Conservation (phyloP, 1,140 invertebrate species). For the Chymomyza costata region DNA sequence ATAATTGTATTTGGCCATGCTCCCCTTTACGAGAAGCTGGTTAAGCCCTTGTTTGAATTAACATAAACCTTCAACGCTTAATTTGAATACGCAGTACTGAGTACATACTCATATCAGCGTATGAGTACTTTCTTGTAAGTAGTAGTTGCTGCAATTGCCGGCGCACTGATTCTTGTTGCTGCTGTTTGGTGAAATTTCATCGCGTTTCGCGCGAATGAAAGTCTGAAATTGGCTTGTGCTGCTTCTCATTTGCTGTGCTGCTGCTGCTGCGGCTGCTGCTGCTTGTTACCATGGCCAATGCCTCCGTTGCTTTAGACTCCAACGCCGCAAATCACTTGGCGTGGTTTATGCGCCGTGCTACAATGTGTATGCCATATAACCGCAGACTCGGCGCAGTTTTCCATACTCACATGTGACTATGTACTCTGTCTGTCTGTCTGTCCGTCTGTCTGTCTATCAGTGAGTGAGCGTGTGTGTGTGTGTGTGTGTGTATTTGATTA, state of each 20-base stretch:
- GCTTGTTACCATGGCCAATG: constrained; percentile 11
- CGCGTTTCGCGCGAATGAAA: constrained; percentile 73
- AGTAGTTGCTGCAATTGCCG: not conserved
- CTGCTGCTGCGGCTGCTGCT: constrained; percentile 15
- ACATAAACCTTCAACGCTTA: constrained; percentile 47
- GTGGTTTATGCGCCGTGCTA: constrained; percentile 41
- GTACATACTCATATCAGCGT: constrained; percentile 25
- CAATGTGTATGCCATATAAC: constrained; percentile 3
- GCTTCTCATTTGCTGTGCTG: constrained; percentile 56
- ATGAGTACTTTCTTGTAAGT: constrained; percentile 11
- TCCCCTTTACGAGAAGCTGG: too few relatives aligned
- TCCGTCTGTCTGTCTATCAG: not conserved
- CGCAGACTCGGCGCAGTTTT: constrained; percentile 23
- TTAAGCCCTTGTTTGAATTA: constrained; percentile 67
- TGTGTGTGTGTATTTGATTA: constrained; percentile 53
- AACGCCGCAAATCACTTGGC: constrained; percentile 5
- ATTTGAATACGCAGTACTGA: too few relatives aligned
- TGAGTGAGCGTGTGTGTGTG: constrained; percentile 26
- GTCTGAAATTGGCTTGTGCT: constrained; percentile 70
- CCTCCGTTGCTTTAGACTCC: constrained; percentile 5
- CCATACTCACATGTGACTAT: constrained; percentile 32
- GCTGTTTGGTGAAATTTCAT: constrained; percentile 67
- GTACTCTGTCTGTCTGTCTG: not conserved
- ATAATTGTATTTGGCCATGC: too few relatives aligned
- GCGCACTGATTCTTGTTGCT: constrained; percentile 4